phyloP scores from a whole-genome alignment of 2,113 vertebrate species.

The Argyrosomus japonicus region DNA sequence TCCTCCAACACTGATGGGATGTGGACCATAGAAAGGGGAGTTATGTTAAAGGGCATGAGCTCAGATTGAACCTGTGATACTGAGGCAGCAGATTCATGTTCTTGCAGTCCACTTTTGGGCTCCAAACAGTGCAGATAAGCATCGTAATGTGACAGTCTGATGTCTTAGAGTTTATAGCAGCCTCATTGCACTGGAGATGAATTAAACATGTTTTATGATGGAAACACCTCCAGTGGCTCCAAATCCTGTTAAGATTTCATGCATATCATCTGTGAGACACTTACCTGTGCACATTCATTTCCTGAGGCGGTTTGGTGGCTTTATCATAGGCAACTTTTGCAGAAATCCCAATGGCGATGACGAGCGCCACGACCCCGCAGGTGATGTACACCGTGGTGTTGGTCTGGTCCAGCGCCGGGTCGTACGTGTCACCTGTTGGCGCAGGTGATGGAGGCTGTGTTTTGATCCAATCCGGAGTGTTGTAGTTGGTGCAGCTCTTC shows the following conservation, averaged over 20 bases:
- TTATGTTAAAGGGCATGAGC: constrained; percentile 42
- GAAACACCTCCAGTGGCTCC: not conserved
- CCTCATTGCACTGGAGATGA: not conserved
- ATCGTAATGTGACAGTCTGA: not conserved
- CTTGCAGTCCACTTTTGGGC: not conserved
- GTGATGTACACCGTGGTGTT: constrained; percentile 98
- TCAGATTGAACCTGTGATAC: not conserved
- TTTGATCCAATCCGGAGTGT: constrained; percentile 95
- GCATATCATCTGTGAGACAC: constrained; percentile 1
- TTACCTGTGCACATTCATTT: constrained; percentile 99
- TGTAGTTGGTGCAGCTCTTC: constrained; percentile 94
- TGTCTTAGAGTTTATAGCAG: not conserved
- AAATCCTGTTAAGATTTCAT: not conserved
- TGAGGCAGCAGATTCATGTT: not conserved
- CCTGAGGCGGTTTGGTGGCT: constrained; percentile 94
- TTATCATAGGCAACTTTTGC: constrained; percentile 98
- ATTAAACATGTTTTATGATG: not conserved
- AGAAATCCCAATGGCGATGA: constrained; percentile 93
- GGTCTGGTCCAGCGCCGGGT: constrained; percentile 96
- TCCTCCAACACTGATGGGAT: not conserved
- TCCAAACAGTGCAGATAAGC: not conserved
- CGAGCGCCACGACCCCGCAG: constrained; percentile 94
- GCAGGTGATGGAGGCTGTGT: constrained; percentile 89
- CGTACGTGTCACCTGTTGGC: constrained; percentile 90
- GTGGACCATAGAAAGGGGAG: not conserved